phyloP scores from a whole-genome alignment of 2,888 invertebrate genomes.

The Chymomyza procnemis region DNA sequence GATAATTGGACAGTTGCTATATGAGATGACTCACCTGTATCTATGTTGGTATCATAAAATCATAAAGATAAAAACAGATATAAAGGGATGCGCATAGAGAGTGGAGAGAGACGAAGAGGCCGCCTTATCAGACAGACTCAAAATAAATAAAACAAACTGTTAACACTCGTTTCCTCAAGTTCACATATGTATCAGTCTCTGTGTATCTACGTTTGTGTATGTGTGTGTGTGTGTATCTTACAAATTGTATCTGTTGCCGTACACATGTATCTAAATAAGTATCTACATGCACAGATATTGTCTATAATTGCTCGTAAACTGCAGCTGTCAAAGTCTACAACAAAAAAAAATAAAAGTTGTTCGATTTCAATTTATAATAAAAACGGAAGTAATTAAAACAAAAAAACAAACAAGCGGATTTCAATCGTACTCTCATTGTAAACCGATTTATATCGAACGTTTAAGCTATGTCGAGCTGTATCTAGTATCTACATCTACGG shows the following conservation, averaged over 20 bases:
- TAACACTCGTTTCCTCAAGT: slow-evolving; percentile 64
- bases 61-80: neutral
- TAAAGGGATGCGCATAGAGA: neutral
- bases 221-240: neutral
- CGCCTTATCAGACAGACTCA: neutral
- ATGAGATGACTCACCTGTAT: neutral
- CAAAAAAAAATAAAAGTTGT: no score
- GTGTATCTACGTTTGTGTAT: neutral
- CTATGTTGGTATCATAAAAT: neutral
- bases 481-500: neutral
- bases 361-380: neutral
- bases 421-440: neutral
- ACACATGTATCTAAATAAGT: neutral
- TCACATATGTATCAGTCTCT: slow-evolving; percentile 41
- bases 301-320: neutral
- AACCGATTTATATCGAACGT: no score
- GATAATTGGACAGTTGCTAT: neutral
- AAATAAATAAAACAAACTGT: slow-evolving; percentile 35
- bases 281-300: neutral
- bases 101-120: neutral
- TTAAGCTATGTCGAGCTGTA: no score
- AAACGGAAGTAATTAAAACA: neutral
- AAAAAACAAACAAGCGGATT: neutral
- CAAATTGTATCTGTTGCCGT: neutral
- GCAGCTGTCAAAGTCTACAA: neutral